These are phyloP conservation scores for Atta cephalotes DNA, from an alignment of 1,140 invertebrate genomes.

Conservation along the genomic window DNA sequence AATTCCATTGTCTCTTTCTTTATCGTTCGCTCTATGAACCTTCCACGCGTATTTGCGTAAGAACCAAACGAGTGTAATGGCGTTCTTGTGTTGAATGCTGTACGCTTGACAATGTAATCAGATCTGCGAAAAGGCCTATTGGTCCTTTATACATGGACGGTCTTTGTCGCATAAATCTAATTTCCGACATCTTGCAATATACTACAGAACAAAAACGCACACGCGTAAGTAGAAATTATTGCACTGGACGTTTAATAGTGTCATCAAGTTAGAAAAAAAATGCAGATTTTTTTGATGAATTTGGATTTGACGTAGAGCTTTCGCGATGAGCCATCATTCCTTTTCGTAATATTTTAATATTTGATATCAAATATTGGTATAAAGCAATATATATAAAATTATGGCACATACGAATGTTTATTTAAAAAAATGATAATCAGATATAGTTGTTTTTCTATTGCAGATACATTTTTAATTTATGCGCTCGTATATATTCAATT, in stretches of 20 bases:
- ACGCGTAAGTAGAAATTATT: slow-evolving; percentile 18
- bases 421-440: not conserved
- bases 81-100: slow-evolving; percentile 63
- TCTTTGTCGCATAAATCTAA: slow-evolving; percentile 49
- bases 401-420: not conserved
- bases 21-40: slow-evolving; percentile 58
- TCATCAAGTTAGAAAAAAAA: not conserved
- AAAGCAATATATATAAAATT: not conserved
- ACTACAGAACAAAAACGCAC: not conserved
- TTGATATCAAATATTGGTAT: slow-evolving; percentile 8
- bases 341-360: not conserved
- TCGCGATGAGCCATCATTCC: not conserved
- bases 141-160: not conserved
- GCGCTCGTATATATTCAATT: not conserved
- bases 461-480: not conserved
- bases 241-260: not conserved
- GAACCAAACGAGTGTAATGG: slow-evolving; percentile 61
- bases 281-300: slow-evolving; percentile 3
- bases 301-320: not conserved
- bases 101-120: slow-evolving; percentile 59
- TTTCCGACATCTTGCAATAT: slow-evolving; percentile 37
- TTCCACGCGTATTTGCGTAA: slow-evolving; percentile 65
- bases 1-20: slow-evolving; percentile 63
- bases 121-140: slow-evolving; percentile 58
- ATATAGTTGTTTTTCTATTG: not conserved